A percentile compares a stretch with the other conserved stretches of the same genome.
Evolutionary conservation across 2,888 invertebrate genomes (phyloP).

Genomic region (Ligdia adustata): DNA sequence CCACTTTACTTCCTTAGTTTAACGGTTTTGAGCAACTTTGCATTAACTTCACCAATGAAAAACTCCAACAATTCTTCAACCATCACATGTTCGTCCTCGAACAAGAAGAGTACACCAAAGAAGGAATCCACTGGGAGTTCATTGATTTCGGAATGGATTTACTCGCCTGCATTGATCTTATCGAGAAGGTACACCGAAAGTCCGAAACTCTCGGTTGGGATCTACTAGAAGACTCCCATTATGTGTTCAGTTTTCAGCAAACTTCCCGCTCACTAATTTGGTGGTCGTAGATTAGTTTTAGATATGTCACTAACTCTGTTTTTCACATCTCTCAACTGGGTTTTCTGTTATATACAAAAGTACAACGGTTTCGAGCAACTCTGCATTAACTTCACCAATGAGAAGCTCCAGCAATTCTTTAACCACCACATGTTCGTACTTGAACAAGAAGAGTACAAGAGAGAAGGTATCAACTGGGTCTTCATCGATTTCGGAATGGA

Average conservation of each 20-base stretch:
- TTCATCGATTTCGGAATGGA: constrained; percentile 99
- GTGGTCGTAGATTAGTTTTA: constrained; percentile 41
- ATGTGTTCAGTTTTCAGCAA: constrained; percentile 52
- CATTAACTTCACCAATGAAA: constrained; percentile 99
- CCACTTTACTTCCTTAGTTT: constrained; percentile 87
- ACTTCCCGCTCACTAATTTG: constrained; percentile 56
- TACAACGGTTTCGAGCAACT: constrained; percentile 98
- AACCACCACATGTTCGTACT: constrained; percentile 99
- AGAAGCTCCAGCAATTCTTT: constrained; percentile 99
- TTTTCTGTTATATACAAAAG: constrained; percentile 81
- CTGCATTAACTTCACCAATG: constrained; percentile 99
- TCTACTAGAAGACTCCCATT: constrained; percentile 41
- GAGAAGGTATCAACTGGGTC: constrained; percentile 96
- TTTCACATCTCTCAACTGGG: constrained; percentile 55
- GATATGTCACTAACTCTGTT: constrained; percentile 48
- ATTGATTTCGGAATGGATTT: constrained; percentile 99
- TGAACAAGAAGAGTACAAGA: constrained; percentile 98
- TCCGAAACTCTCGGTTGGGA: constrained; percentile 55
- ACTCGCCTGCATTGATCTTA: constrained; percentile 98
- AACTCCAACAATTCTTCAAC: constrained; percentile 99
- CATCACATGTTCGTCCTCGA: constrained; percentile 99
- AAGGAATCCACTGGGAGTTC: constrained; percentile 99
- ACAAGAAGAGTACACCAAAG: constrained; percentile 99
- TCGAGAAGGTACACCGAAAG: constrained; percentile 94
- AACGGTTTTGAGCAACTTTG: constrained; percentile 99